phyloP scores from a whole-genome alignment of 2,113 vertebrate genomes.

The Nycticryphes semicollaris region DNA sequence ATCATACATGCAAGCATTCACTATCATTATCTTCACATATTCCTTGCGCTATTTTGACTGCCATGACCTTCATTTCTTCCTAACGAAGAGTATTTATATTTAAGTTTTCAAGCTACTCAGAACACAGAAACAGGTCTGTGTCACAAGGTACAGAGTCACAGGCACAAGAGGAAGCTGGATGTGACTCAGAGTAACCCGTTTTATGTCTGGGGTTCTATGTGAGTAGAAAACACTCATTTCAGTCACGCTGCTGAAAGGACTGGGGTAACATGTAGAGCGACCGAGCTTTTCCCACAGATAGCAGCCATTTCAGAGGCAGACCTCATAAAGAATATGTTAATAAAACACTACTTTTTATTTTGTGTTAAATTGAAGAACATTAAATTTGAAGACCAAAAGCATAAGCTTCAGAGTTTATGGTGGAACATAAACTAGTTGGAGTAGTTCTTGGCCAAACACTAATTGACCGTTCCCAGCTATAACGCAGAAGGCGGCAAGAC shows the following conservation, averaged over 20 bases:
- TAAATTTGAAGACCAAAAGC: background rate
- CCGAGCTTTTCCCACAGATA: background rate
- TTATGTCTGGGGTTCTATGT: background rate
- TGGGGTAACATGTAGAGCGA: background rate
- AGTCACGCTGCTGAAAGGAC: background rate
- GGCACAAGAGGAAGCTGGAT: background rate
- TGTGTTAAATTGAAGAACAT: background rate
- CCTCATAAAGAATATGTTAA: background rate
- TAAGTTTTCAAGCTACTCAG: background rate
- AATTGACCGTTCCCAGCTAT: background rate
- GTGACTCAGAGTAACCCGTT: background rate
- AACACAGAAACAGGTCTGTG: background rate
- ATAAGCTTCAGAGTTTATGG: background rate
- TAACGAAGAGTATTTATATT: background rate
- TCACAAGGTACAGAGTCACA: background rate
- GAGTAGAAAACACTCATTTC: background rate
- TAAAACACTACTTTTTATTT: background rate
- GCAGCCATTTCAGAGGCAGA: background rate
- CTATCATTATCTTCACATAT: background rate
- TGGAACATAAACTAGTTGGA: background rate
- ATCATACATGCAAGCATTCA: background rate
- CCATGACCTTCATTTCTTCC: background rate
- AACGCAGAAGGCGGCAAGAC: background rate
- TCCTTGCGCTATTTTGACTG: background rate
- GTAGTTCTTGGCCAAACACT: background rate